Evolutionary conservation across 2,113 vertebrate species (phyloP), one percentile per base, ranked within the genome.

Genomic region (Brevimyrus niger): DNA sequence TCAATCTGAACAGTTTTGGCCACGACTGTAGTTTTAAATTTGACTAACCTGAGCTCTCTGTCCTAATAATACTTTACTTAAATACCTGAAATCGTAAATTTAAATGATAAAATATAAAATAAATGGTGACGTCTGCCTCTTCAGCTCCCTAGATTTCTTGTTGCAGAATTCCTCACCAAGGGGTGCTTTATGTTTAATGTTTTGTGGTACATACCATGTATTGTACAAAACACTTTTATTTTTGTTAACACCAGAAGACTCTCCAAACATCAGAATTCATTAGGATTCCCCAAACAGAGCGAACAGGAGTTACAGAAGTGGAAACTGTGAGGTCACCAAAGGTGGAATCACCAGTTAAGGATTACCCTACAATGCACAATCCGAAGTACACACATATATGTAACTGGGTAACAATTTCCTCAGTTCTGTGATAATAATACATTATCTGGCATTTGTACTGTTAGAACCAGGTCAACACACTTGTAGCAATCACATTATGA

Each of bases 141-240:
- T 31, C n/a, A 4, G 61, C 61, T 31, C 13, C 61, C 9, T 69
- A 31, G 55, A 31, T 31, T 82, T 44, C 35, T 9, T 11, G 6
- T 44, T 82, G 42, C 23, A 44, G 76, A 44, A 9, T 31, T 31
- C 31, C 15, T 21, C 42, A 82, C 19, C 17, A 44, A 42, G 17
- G 31, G 76, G 76, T 38, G 31, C 19, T 82, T 82, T 35, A 35
- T 82, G 21, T 82, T 82, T 82, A 42, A 42, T 44, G 42, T 82
- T 46, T 23, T 58, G 35, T 80, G 31, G 10, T 50, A 42, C 76
- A 55, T 19, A 58, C 58, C 82, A 35, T 55, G 42, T 89, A 83
- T 89, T 89, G 13, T 58, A 89, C 76, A 89, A 89, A 89, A 89
- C 48, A 51, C 10, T 23, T 88, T 89, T 89, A 42, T 89, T 89